A percentile compares a stretch with the other conserved stretches of the same genome.
These are phyloP conservation scores for Pteropus alecto DNA, from an alignment of 2,113 vertebrate species.

Conservation along the genomic window DNA sequence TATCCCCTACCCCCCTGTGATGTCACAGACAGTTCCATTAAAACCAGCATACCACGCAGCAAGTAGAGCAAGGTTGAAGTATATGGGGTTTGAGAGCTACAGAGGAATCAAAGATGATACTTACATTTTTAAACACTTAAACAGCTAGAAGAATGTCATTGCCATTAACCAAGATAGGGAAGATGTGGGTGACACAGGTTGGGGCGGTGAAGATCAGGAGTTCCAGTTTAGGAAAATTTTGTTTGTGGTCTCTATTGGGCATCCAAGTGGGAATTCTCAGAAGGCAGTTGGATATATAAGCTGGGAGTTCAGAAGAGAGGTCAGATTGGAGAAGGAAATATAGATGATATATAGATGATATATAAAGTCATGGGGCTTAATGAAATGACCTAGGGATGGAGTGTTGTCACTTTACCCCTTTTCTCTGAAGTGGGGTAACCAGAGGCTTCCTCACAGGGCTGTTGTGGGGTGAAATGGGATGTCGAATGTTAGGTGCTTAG, in stretches of 20 bases:
- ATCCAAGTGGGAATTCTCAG: not conserved
- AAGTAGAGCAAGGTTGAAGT: not conserved
- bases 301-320: not conserved
- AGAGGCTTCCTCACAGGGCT: not conserved
- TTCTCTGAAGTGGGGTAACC: not conserved
- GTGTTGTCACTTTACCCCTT: too few relatives aligned
- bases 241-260: not conserved
- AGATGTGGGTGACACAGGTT: not conserved
- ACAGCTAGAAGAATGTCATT: not conserved
- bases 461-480: not conserved
- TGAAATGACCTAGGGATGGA: not conserved
- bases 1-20: not conserved
- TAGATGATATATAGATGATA: too few relatives aligned
- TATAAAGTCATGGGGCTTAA: not conserved
- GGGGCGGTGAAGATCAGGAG: not conserved
- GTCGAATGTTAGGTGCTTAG: not conserved
- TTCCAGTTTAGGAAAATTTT: not conserved
- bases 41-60: not conserved
- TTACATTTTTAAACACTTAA: not conserved
- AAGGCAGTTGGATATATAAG: not conserved
- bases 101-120: not conserved
- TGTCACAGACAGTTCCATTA: not conserved
- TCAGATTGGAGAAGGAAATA: too few relatives aligned
- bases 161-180: not conserved
- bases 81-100: too few relatives aligned